These are phyloP conservation scores for Idaea aversata DNA, from an alignment of 2,888 invertebrate species.

Conservation along the genomic window DNA sequence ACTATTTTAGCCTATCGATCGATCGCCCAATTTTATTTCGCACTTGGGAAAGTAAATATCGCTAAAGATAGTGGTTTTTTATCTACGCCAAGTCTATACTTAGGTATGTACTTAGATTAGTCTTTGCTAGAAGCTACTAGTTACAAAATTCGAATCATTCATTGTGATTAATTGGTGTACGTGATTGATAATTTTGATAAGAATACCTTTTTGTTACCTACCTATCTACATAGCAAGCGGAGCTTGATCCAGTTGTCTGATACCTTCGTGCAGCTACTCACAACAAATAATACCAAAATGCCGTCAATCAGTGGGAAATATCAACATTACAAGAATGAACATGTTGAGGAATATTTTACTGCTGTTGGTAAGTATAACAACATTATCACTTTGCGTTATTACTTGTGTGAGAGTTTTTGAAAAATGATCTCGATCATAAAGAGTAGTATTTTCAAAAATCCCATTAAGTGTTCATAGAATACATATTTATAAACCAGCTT, in stretches of 20 bases:
- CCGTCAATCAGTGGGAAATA: conserved; percentile 81
- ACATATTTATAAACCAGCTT: too few species aligned
- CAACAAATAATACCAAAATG: conserved; percentile 53
- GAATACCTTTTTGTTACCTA: conserved; percentile 9
- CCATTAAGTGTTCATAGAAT: too few species aligned
- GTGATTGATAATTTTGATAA: conserved; percentile 32
- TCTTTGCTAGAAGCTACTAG: background rate
- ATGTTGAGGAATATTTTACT: conserved; percentile 83
- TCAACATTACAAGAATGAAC: conserved; percentile 83
- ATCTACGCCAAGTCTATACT: background rate
- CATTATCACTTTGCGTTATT: background rate
- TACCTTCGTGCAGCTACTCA: background rate
- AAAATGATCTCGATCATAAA: too few species aligned
- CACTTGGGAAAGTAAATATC: background rate
- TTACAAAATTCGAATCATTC: conserved; percentile 7
- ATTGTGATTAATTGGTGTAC: conserved; percentile 18
- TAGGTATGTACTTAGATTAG: background rate
- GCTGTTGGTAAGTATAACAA: conserved; percentile 75
- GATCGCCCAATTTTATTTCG: background rate
- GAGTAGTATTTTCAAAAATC: too few species aligned
- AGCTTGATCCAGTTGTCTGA: background rate
- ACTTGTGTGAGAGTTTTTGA: background rate
- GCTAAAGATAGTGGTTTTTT: background rate
- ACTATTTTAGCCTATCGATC: background rate
- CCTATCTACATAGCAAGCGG: background rate